phyloP scores from a whole-genome alignment of 2,888 invertebrate species.

The Phania funesta region DNA sequence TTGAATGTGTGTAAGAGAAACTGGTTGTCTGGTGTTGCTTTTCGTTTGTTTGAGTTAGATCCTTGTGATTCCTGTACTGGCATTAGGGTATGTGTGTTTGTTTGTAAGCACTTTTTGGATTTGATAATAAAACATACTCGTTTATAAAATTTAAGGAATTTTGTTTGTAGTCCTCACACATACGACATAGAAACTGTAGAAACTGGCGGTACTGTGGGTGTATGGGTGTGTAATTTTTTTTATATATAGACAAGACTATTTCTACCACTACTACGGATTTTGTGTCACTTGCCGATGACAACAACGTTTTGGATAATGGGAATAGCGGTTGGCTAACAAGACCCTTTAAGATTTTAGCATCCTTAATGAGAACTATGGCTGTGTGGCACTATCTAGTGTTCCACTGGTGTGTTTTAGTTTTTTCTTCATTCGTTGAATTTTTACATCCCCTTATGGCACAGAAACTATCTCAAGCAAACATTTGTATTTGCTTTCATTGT shows the following conservation, averaged over 20 bases:
- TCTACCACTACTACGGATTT: not conserved
- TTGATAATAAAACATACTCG: too few relatives aligned
- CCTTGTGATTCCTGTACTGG: not conserved
- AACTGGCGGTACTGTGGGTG: not conserved
- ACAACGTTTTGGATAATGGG: not conserved
- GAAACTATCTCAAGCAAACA: conserved; percentile 29
- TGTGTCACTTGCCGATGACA: conserved; percentile 13
- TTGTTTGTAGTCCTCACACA: not conserved
- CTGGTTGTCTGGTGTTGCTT: conserved; percentile 4
- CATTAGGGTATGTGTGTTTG: not conserved
- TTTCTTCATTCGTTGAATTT: not conserved
- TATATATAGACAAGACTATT: not conserved
- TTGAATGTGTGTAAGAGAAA: conserved; percentile 1
- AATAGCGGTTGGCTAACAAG: not conserved
- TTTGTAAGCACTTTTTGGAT: not conserved
- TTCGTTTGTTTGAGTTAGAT: conserved; percentile 1
- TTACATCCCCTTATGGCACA: not conserved
- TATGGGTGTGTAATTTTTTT: not conserved
- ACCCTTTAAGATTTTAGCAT: conserved; percentile 26
- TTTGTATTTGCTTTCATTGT: not conserved
- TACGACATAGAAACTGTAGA: not conserved
- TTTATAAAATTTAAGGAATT: not conserved
- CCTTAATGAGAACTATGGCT: conserved; percentile 49
- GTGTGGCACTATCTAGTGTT: not conserved
- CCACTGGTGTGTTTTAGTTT: not conserved